A percentile compares a stretch with the other conserved stretches of the same genome.
Evolutionary conservation across 2,113 vertebrate genomes (phyloP).

Genomic region (Pituophis catenifer): DNA sequence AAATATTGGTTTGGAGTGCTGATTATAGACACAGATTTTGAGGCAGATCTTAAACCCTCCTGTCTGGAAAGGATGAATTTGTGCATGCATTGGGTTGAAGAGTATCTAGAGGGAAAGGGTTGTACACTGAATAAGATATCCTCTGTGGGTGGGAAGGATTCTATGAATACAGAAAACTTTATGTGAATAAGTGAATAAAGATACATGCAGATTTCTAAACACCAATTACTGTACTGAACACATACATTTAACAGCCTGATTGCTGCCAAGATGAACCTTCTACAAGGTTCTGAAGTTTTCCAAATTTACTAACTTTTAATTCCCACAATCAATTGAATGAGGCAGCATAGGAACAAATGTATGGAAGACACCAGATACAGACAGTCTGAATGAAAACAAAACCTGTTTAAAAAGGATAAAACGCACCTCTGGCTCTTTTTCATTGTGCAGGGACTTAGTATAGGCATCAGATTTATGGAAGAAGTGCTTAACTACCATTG

Average conservation of each 20-base stretch:
- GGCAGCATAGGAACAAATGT: background rate
- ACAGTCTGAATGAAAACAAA: background rate
- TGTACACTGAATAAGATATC: background rate
- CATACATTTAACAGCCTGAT: background rate
- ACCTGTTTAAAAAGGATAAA: background rate
- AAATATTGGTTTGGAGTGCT: background rate
- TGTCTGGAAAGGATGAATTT: background rate
- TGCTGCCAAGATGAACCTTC: background rate
- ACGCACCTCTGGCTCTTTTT: slow-evolving; percentile 87
- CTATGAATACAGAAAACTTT: background rate
- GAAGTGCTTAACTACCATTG: slow-evolving; percentile 90
- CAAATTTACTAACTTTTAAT: background rate
- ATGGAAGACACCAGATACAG: background rate
- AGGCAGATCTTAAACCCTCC: background rate
- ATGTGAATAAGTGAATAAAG: background rate
- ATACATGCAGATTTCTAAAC: background rate
- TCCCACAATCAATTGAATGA: background rate
- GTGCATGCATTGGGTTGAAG: background rate
- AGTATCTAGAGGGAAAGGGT: background rate
- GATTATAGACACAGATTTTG: background rate
- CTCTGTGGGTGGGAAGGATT: background rate
- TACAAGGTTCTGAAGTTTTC: background rate
- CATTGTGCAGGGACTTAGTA: slow-evolving; percentile 85
- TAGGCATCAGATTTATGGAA: slow-evolving; percentile 89
- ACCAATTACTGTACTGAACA: background rate